These are phyloP conservation scores for Proteles cristata DNA, from an alignment of 2,113 vertebrate species.

Conservation along the genomic window DNA sequence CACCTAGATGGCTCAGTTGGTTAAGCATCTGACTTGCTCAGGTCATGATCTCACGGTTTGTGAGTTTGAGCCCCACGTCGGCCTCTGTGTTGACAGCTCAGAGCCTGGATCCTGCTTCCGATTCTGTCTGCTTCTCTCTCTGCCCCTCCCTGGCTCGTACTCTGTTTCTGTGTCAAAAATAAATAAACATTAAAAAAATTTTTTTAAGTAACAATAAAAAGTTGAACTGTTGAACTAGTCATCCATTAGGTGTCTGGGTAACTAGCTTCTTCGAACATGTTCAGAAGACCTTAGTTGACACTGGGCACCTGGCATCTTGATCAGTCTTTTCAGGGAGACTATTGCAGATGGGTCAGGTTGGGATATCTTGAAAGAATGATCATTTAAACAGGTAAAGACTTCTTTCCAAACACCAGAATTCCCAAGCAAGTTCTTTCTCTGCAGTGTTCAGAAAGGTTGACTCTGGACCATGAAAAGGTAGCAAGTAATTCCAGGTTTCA, in stretches of 20 bases:
- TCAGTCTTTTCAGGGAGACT: neutral
- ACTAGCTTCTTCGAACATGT: neutral
- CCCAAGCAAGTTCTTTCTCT: neutral
- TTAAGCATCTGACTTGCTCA: no score
- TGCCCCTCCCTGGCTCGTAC: no score
- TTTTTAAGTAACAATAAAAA: neutral
- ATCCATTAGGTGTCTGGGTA: neutral
- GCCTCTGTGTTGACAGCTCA: no score
- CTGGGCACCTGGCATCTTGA: neutral
- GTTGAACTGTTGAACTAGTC: neutral
- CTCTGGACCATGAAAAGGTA: neutral
- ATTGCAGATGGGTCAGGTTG: neutral
- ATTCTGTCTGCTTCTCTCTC: no score
- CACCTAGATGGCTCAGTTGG: no score
- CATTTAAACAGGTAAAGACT: neutral
- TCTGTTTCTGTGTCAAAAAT: no score
- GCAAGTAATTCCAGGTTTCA: conserved; percentile 34
- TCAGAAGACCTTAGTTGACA: neutral
- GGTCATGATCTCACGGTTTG: no score
- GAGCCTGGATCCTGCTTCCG: no score
- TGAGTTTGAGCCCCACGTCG: no score
- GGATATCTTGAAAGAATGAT: neutral
- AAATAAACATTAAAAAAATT: no score
- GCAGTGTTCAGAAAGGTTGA: neutral
- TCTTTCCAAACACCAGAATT: neutral